Base-by-base conservation (phyloP, 2,888 invertebrate genomes). In the Cloeon dipterum region DNA sequence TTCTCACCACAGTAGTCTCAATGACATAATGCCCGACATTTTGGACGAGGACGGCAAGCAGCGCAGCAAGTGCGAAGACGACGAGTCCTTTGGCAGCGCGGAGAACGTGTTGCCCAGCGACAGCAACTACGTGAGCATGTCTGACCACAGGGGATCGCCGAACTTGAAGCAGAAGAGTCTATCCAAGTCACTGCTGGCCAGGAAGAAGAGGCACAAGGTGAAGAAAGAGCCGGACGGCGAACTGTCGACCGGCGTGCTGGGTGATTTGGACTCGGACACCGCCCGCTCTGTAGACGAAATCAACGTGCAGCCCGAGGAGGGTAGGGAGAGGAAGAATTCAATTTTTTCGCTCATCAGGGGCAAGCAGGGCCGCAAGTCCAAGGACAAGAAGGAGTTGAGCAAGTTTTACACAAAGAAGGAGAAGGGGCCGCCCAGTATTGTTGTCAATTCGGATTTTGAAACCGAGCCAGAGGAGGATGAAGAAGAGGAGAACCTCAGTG, bases 171-270 rank as follows among this genome's bases (percentile, higher is more conserved):
- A 8, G 8, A 23, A 23, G 11, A 29, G 29, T n/a, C 16, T 16
- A 16, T 23, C 25, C 8, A 23, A 23, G n/a, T 10, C 8, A 8
- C 25, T 10, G 8, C 8, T 10, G 8, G 10, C 25, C n/a, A 20
- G 34, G 23, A 21, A 21, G 11, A 13, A 16, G 14, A 23, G 32
- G 13, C 18, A 26, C 8, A 5, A n/a, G 13, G 23, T 41, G 7
- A 23, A 26, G n/a, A 41, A 42, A 43, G 40, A 40, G 37, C 42
- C 42, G 35, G 44, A 44, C 35, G 44, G 43, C 3, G 43, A 44
- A 2, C 32, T 40, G 8, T 43, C 42, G 4, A 42, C 40, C 36
- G 44, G 44, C 21, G 33, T 32, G 17, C 32, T 44, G 17, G 43
- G 37, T 13, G 43, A 44, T 36, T 33, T 42, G 5, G 43, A 43